Base-by-base conservation (phyloP, 2,797 vertebrate genomes). In the Amblyopsis hoosieri region DNA sequence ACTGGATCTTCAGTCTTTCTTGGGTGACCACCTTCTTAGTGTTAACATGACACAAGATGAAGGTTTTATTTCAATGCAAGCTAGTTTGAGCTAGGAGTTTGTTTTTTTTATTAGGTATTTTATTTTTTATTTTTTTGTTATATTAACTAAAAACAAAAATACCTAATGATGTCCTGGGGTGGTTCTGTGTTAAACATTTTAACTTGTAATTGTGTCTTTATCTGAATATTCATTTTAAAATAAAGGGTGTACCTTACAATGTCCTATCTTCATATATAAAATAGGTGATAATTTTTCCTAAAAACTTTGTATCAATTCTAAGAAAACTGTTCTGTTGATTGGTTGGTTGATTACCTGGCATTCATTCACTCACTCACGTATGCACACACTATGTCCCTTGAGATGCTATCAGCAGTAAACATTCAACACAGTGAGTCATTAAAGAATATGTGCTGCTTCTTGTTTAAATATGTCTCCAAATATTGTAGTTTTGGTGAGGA, bases 1-100 rank as follows among this genome's bases (percentile, higher is more conserved):
- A 85, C 89, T 66, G 77, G 60, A 84, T 87, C 91, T 78, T 89
- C 94, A 94, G 97, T 95, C 94, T 91, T 50, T 63, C 58, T 70
- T 87, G 88, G 91, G 86, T 94, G 93, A 94, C 93, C 90, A 91
- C 89, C 87, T 88, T 91, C 85, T 80, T 72, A 82, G 84, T 79
- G 78, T 42, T 82, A 83, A 81, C 75, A 67, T 83, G 84, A 87
- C 85, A 83, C 85, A 83, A 82, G 93, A 93, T 98, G 95, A 96
- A 91, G 93, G 92, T 94, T 95, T 92, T 87, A 82, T 10, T 57
- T 56, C 53, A 7, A 10, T 13, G 29, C 31, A 45, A 67, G 62
- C 42, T 61, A 49, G 47, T 29, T 29, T 14, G 51, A 74, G 69
- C 48, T 48, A 45, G 3, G 11, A 60, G 1, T 2, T 3, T 64